A percentile compares a stretch with the other conserved stretches of the same genome.
These are phyloP conservation scores for Sogatella furcifera DNA, from an alignment of 1,140 invertebrate species.

Conservation along the genomic window DNA sequence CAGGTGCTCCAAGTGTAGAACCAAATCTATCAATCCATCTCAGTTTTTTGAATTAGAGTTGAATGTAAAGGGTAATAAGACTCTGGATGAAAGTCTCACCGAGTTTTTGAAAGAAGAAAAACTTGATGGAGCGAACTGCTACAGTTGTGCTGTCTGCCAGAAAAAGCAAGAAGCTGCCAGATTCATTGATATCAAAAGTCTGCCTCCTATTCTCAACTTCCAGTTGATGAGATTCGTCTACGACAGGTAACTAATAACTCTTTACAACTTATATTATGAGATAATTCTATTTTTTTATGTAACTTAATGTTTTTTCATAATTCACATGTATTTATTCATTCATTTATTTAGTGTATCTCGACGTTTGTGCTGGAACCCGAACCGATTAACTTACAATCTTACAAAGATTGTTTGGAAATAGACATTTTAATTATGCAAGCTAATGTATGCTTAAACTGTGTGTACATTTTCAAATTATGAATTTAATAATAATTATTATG, in stretches of 20 bases:
- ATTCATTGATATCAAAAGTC: conserved; percentile 42
- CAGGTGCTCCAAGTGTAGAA: conserved; percentile 49
- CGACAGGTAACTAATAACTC: conserved; percentile 38
- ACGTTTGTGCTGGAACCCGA: no score
- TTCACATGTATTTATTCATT: no score
- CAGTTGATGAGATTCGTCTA: conserved; percentile 58
- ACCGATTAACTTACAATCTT: no score
- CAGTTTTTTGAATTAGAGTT: conserved; percentile 57
- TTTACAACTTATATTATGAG: no score
- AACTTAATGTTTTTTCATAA: no score
- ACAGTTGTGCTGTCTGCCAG: conserved; percentile 48
- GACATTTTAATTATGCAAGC: no score
- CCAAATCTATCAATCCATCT: conserved; percentile 43
- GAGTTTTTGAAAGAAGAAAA: conserved; percentile 54
- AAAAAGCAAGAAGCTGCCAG: conserved; percentile 51
- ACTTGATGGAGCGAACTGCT: conserved; percentile 53
- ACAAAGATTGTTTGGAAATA: no score
- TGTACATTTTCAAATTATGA: no score
- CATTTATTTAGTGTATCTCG: no score
- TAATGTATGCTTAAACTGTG: no score
- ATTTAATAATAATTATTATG: no score
- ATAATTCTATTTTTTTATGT: no score
- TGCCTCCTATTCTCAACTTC: conserved; percentile 62
- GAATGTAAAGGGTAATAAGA: conserved; percentile 42
- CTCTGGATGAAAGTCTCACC: conserved; percentile 45